Evolutionary conservation across 2,797 vertebrate species (phyloP).

Genomic region (Pipistrellus kuhlii): DNA sequence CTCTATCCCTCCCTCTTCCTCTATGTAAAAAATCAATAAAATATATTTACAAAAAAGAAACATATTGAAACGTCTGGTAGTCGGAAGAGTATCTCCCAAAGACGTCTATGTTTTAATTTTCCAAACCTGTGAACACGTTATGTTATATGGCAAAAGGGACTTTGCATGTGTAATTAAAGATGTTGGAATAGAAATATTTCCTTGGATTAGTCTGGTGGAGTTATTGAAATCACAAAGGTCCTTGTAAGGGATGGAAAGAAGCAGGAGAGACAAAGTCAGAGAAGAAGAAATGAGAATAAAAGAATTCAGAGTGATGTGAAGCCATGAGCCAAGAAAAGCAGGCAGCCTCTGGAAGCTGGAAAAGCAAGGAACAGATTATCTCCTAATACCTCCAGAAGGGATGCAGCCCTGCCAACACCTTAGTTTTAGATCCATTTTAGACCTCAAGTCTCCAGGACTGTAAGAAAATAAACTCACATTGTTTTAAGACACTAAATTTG

Average conservation of each 20-base stretch:
- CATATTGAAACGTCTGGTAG: not conserved
- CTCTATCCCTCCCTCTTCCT: too few relatives aligned
- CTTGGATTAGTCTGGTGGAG: not conserved
- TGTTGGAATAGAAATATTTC: not conserved
- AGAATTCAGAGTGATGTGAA: not conserved
- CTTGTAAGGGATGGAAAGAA: not conserved
- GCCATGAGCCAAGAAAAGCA: not conserved
- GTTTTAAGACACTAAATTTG: not conserved
- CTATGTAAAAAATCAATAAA: too few relatives aligned
- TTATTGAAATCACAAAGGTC: not conserved
- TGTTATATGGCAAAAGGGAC: not conserved
- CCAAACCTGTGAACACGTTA: not conserved
- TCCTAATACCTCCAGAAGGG: not conserved
- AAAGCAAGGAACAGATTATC: not conserved
- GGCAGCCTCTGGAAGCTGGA: not conserved
- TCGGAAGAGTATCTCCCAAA: not conserved
- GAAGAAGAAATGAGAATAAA: not conserved
- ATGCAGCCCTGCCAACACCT: not conserved
- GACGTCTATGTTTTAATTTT: not conserved
- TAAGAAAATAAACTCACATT: not conserved
- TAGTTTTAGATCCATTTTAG: not conserved
- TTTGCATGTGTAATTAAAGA: not conserved
- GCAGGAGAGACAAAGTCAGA: not conserved
- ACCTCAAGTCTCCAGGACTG: not conserved
- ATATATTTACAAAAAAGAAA: not conserved